Evolutionary conservation across 92 coral and sea anemone genomes (phyloP).

Genomic region (Phymanthus crucifer): DNA sequence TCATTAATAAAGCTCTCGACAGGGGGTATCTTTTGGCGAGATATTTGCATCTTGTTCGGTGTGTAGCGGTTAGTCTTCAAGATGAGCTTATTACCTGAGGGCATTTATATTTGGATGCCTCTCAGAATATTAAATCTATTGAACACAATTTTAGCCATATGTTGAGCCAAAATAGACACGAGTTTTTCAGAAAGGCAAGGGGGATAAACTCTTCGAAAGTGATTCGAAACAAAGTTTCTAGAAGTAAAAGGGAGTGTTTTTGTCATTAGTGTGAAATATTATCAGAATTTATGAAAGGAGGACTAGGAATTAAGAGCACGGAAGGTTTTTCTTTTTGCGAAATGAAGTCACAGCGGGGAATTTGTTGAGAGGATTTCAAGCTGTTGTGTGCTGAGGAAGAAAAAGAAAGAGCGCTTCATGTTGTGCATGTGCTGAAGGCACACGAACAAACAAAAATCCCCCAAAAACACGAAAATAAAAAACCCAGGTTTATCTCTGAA

Average conservation of each 20-base stretch:
- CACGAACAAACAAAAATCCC: background rate
- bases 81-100: slow-evolving; percentile 29
- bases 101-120: slow-evolving; percentile 27
- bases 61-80: slow-evolving; percentile 26
- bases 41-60: slow-evolving; percentile 35
- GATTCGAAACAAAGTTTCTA: background rate
- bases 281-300: slow-evolving; percentile 17
- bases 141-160: slow-evolving; percentile 27
- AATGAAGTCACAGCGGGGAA: slow-evolving; percentile 42
- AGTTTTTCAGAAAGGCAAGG: background rate
- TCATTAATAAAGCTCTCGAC: slow-evolving; percentile 35
- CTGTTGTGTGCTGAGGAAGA: slow-evolving; percentile 14
- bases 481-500: background rate
- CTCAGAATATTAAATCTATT: slow-evolving; percentile 20
- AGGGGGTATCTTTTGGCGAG: slow-evolving; percentile 33
- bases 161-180: slow-evolving; percentile 1
- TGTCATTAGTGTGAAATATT: slow-evolving; percentile 13
- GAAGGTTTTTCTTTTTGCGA: slow-evolving; percentile 21
- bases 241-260: slow-evolving; percentile 6
- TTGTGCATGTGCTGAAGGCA: slow-evolving; percentile 10
- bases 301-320: slow-evolving; percentile 17
- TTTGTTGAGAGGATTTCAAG: slow-evolving; percentile 24
- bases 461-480: background rate
- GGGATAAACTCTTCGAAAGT: background rate
- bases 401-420: slow-evolving; percentile 7